A percentile compares a stretch with the other conserved stretches of the same genome.
Conservation (phyloP, 2,797 vertebrate species). For the Coilia nasus region DNA sequence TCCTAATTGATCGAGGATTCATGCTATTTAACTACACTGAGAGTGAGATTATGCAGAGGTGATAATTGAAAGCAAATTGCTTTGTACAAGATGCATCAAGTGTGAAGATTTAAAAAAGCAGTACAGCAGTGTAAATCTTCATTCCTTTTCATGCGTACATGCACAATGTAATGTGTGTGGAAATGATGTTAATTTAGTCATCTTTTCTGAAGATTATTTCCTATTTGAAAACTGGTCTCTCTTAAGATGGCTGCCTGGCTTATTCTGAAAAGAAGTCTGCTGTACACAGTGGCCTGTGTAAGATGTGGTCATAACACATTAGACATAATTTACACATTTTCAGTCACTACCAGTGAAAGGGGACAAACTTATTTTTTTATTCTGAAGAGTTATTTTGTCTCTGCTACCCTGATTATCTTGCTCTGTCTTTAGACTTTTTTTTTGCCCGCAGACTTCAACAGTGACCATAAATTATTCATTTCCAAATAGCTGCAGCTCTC, state of each 20-base stretch:
- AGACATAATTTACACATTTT: not conserved
- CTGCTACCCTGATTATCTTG: not conserved
- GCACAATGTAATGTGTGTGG: not conserved
- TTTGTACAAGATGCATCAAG: not conserved
- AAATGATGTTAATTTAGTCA: not conserved
- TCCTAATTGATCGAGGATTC: too few relatives aligned
- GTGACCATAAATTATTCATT: not conserved
- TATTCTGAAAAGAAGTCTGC: too few relatives aligned
- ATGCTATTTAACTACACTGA: not conserved
- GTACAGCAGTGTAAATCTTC: not conserved
- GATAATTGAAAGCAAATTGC: not conserved
- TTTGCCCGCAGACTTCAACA: not conserved
- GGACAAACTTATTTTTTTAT: not conserved
- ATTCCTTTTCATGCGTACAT: not conserved
- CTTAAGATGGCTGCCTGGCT: too few relatives aligned
- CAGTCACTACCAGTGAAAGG: not conserved
- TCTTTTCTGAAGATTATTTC: not conserved
- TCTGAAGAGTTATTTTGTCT: not conserved
- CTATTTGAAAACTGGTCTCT: too few relatives aligned
- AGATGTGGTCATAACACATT: too few relatives aligned
- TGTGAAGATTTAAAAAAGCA: not conserved
- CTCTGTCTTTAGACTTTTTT: not conserved
- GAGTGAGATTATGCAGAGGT: not conserved
- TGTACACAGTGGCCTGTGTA: too few relatives aligned
- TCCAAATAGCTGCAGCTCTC: conserved; percentile 11